These are phyloP conservation scores for Hesperia comma DNA, from an alignment of 2,888 invertebrate species.

Conservation along the genomic window DNA sequence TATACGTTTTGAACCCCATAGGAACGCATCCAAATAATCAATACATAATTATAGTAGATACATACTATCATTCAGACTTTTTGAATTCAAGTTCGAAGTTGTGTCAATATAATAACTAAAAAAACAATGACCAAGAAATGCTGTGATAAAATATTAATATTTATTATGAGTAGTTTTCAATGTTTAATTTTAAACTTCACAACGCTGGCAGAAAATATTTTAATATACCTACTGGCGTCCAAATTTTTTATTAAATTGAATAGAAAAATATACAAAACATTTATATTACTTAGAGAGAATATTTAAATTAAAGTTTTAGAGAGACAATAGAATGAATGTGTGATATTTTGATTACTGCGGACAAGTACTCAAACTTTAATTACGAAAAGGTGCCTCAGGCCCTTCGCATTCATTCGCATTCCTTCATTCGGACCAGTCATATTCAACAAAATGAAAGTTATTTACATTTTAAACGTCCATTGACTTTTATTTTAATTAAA, in stretches of 20 bases:
- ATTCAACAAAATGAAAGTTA: conserved; percentile 1
- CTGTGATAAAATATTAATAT: too few species aligned
- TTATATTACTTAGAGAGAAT: not conserved
- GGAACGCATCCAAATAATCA: too few species aligned
- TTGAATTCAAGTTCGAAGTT: too few species aligned
- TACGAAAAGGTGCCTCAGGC: conserved; percentile 14
- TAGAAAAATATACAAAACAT: not conserved
- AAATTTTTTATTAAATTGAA: not conserved
- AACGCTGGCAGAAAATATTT: too few species aligned
- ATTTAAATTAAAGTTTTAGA: conserved; percentile 16
- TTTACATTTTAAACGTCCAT: not conserved
- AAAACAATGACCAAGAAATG: too few species aligned
- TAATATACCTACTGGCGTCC: too few species aligned
- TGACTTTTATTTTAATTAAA: not conserved
- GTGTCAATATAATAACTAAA: too few species aligned
- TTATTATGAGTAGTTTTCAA: too few species aligned
- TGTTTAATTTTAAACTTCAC: too few species aligned
- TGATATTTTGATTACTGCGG: conserved; percentile 30
- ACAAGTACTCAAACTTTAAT: conserved; percentile 22
- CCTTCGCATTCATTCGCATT: conserved; percentile 16
- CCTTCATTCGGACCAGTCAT: not conserved
- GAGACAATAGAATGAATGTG: conserved; percentile 21
- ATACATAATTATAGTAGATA: too few species aligned
- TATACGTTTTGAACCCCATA: too few species aligned
- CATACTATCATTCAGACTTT: too few species aligned